Evolutionary conservation across 2,797 vertebrate genomes (phyloP), one percentile per base, ranked within the genome.

Genomic region (Falco peregrinus): DNA sequence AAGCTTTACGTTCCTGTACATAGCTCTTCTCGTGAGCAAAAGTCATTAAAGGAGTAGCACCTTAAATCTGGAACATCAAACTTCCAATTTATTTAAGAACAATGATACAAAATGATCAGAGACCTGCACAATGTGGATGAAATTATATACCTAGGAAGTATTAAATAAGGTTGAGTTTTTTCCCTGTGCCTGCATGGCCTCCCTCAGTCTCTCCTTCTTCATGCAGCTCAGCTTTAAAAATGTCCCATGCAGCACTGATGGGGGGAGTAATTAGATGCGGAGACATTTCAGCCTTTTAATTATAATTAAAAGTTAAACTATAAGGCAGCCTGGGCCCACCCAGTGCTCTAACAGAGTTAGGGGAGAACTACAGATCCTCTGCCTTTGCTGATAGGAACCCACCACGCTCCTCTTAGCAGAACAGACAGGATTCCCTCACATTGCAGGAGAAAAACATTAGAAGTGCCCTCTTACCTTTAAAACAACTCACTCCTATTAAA

Each of bases 351-450:
- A 45, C 28, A 39, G 45, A n/a, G 20, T 21, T 31, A 68, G 19
- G 28, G 56, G 13, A 84, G 69, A 84, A 74, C 37, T 39, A 45
- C 0, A 69, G 25, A 63, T 51, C 26, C 21, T 69, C 54, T 70
- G 41, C 28, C 41, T 90, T 71, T 80, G 53, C 45, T 80, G 41
- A 69, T 10, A 87, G 71, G 37, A 90, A 75, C n/a, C 2, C 4
- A 68, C 3, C 0, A 0, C 0, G 0, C n/a, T 69, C 59, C 21
- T 84, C 78, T 74, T 57, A 57, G 24, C 43, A 81, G 26, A 43
- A 68, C 19, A 48, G 50, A n/a, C 35, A 82, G 43, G 67, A 74
- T 82, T 70, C 31, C 47, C 31, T 54, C 31, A 31, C 21, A 41
- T 73, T 69, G 69, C 63, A 63, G n/a, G 31, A 74, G 17, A 54